Evolutionary conservation across 2,888 invertebrate genomes (phyloP), one percentile per base, ranked within the genome.

Genomic region (Lottia gigantea): DNA sequence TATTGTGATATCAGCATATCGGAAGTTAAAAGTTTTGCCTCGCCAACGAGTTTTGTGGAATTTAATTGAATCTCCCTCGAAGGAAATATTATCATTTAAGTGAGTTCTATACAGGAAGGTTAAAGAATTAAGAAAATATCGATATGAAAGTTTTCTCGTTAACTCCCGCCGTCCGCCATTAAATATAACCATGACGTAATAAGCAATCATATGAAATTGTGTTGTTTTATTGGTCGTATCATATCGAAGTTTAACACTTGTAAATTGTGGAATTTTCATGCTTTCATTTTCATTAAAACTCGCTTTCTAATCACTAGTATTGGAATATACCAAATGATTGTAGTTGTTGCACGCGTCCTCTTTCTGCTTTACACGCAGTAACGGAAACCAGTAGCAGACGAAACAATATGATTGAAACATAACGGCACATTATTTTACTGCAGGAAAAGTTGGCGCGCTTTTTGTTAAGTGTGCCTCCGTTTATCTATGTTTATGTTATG

Each of bases 161-260:
- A 40, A 40, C 40, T 40, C 40, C 40, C 40, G 40, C 40, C 40
- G 40, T 40, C 40, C 40, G 40, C 40, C 40, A 40, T 40, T 40
- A 40, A 40, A 40, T 40, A 8, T 40, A 40, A 40, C 40, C 40
- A 63, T 72, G 72, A 72, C 72, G 72, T 72, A 68, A 72, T 64
- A n/a, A 55, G 15, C 46, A 49, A 46, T 61, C 63, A 55, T 23
- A 23, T 55, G 55, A 19, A 55, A 23, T 23, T 19, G 23, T 55
- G 19, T 55, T 55, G 55, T 55, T 55, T 55, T 55, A 55, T 55
- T 55, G 55, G 55, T 55, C 23, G 23, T 23, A 55, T 55, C 19
- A 19, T 55, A 55, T 55, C 55, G 23, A 23, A 55, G 55, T 23
- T 40, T 55, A 55, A 23, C 55, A 55, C 55, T 23, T 55, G 55